phyloP scores from a whole-genome alignment of 1,140 invertebrate genomes.

The Sitobion miscanthi region DNA sequence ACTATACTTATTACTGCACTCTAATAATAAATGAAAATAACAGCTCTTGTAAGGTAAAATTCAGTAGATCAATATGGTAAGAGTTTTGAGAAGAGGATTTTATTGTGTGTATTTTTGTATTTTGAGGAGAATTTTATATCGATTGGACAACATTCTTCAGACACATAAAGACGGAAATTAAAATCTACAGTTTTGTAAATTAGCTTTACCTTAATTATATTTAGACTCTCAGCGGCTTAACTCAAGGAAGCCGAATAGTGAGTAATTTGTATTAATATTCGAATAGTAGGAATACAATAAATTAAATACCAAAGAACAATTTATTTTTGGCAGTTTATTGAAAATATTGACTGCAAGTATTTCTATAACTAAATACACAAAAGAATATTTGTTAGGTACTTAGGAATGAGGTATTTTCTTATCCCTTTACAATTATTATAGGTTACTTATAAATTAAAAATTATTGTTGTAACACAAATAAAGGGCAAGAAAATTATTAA shows the following conservation, averaged over 20 bases:
- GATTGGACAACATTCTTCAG: not conserved
- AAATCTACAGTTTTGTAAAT: not conserved
- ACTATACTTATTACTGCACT: not conserved
- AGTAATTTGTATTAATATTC: not conserved
- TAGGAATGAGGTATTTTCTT: conserved; percentile 22
- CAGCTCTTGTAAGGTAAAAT: not conserved
- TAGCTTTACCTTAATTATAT: not conserved
- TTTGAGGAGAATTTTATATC: not conserved
- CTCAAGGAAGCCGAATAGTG: not conserved
- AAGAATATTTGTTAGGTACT: conserved; percentile 15
- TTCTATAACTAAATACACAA: conserved; percentile 45
- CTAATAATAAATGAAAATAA: not conserved
- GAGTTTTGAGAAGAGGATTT: not conserved
- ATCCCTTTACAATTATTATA: conserved; percentile 1
- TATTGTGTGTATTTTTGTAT: not conserved
- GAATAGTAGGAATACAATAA: not conserved
- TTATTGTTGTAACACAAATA: conserved; percentile 27
- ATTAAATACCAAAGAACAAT: not conserved
- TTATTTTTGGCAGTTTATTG: conserved; percentile 50
- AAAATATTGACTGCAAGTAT: not conserved
- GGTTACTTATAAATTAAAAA: not conserved
- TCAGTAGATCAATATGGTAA: not conserved
- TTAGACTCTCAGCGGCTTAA: not conserved
- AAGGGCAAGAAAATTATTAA: not conserved
- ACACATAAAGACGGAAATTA: not conserved